Percentiles rank a stretch among this genome's conserved stretches.
These are phyloP conservation scores for Sapayoa aenigma DNA, from an alignment of 2,113 vertebrate genomes.

Conservation along the genomic window DNA sequence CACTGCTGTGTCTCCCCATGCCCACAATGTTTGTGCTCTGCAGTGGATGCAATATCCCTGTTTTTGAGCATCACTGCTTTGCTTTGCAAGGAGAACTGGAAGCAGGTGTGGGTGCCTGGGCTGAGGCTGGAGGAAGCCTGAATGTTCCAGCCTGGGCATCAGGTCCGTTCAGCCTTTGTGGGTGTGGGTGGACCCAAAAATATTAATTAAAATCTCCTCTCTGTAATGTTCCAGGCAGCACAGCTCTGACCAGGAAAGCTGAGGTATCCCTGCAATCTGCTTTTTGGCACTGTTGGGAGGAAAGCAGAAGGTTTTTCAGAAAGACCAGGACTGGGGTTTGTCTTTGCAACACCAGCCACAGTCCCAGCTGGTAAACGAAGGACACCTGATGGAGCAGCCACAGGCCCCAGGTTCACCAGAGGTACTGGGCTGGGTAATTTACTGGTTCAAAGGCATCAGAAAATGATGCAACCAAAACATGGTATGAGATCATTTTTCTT, in stretches of 20 bases:
- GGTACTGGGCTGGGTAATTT: not conserved
- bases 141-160: not conserved
- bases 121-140: not conserved
- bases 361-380: not conserved
- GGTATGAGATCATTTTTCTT: not conserved
- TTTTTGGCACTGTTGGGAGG: not conserved
- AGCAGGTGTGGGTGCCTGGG: not conserved
- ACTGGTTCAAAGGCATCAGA: not conserved
- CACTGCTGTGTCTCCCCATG: not conserved
- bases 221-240: not conserved
- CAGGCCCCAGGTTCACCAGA: fast-evolving
- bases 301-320: not conserved
- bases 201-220: not conserved
- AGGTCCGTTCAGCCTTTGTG: not conserved
- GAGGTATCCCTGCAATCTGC: not conserved
- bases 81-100: not conserved
- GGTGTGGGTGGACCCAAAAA: too few species aligned
- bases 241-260: not conserved
- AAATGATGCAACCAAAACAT: not conserved
- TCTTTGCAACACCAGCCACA: fast-evolving
- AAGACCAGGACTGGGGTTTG: not conserved
- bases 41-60: fast-evolving
- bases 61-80: not conserved
- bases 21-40: not conserved
- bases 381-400: too few species aligned